phyloP scores from a whole-genome alignment of 2,888 invertebrate species.

The Oscheius myriophilus region DNA sequence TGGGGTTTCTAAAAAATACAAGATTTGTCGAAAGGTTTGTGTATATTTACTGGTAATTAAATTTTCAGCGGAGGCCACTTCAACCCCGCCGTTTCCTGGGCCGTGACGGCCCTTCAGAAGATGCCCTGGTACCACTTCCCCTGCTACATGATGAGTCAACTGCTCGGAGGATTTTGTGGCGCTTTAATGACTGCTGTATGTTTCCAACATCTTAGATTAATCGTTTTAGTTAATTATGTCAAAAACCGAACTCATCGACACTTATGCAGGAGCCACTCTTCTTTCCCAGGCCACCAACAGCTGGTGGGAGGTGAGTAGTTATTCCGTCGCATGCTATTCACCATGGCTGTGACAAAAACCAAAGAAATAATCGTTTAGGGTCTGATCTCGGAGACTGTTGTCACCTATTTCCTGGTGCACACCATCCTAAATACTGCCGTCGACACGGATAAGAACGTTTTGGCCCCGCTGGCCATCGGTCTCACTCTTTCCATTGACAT shows the following conservation, averaged over 20 bases:
- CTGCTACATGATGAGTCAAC: slow-evolving; percentile 69
- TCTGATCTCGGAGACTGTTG: slow-evolving; percentile 64
- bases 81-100: slow-evolving; percentile 72
- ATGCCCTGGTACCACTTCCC: slow-evolving; percentile 63
- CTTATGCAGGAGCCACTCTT: slow-evolving; percentile 50
- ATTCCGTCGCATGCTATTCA: neutral
- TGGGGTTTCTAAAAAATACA: too few relatives aligned
- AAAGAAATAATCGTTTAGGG: slow-evolving; percentile 51
- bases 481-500: slow-evolving; percentile 71
- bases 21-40: too few relatives aligned
- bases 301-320: slow-evolving; percentile 43
- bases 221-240: slow-evolving; percentile 42
- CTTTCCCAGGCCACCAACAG: slow-evolving; percentile 26
- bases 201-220: neutral
- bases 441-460: slow-evolving; percentile 62
- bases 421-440: slow-evolving; percentile 71
- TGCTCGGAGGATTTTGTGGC: slow-evolving; percentile 70
- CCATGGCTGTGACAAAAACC: too few relatives aligned
- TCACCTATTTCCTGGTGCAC: slow-evolving; percentile 70
- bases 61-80: slow-evolving; percentile 72
- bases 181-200: slow-evolving; percentile 59
- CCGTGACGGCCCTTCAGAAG: slow-evolving; percentile 67
- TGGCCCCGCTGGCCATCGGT: slow-evolving; percentile 72
- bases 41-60: too few relatives aligned
- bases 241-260: slow-evolving; percentile 31